Base-by-base conservation (phyloP, 2,888 invertebrate genomes). In the Caenorhabditis doughertyi region DNA sequence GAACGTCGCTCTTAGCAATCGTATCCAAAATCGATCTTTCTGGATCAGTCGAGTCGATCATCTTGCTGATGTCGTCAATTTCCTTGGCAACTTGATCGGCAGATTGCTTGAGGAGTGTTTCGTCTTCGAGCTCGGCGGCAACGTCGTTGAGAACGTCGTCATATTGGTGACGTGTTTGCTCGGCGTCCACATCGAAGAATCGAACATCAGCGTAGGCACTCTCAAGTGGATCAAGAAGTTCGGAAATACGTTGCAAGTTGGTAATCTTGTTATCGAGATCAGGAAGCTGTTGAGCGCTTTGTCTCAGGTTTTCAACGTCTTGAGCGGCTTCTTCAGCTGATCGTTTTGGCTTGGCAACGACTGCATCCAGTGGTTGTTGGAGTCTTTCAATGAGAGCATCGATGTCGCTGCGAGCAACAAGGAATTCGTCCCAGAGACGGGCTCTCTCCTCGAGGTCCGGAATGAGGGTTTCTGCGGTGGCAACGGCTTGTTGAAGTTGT, bases 181-280 rank as follows among this genome's bases (percentile, higher is more conserved):
- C 88, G 53, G 85, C 79, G 47, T 89, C 88, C 9, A 87, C 86
- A 51, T 89, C 88, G 67, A 87, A 79, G 51, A 67, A 74, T 39
- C 85, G 77, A 13, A 83, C 76, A 55, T 88, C 86, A 44, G 86
- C 87, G 73, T 83, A 87, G 79, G 88, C 87, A 58, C 81, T 87
- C 55, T 86, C 89, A 35, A 88, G 84, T 64, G 88, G 88, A 68
- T 89, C 81, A 23, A 89, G 81, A 60, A 82, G 74, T 65, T 89
- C 86, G 29, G 86, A 87, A 29, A 89, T 81, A 32, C 80, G 77
- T 79, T 88, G 86, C 79, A 89, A 81, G 44, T 79, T 73, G 51
- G 47, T 51, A 32, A 82, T 81, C 42, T 79, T 83, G 44, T 65
- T 81, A 47, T 81, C 72, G 35, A 87, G 82, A 29, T 74, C 67